phyloP scores from a whole-genome alignment of 2,888 invertebrate species.

The Harpalus rufipes region DNA sequence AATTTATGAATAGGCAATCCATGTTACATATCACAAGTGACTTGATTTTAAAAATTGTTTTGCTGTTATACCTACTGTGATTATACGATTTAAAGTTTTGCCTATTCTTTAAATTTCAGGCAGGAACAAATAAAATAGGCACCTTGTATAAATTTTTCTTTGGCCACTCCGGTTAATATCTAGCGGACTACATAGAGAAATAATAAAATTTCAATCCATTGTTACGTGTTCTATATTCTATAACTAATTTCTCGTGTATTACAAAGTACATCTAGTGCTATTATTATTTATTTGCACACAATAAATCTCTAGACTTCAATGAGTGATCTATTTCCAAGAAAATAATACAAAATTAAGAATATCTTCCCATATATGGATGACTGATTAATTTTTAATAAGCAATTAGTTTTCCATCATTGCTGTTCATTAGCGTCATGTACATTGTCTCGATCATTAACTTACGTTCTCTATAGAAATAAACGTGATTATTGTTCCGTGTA shows the following conservation, averaged over 20 bases:
- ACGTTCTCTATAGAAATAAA: conserved; percentile 27
- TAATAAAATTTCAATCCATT: too few relatives aligned
- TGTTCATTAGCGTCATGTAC: neutral
- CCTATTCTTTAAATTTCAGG: too few relatives aligned
- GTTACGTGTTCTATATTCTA: neutral
- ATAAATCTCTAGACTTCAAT: neutral
- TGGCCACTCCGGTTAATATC: too few relatives aligned
- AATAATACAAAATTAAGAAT: neutral
- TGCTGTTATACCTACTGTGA: too few relatives aligned
- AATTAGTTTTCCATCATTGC: conserved; percentile 3
- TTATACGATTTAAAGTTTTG: too few relatives aligned
- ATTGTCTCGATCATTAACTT: neutral
- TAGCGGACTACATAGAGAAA: too few relatives aligned
- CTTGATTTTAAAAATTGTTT: too few relatives aligned
- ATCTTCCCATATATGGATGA: neutral
- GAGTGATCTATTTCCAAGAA: neutral
- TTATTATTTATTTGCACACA: neutral
- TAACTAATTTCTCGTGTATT: neutral
- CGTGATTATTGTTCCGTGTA: conserved; percentile 54
- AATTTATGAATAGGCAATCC: too few relatives aligned
- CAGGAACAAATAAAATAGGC: too few relatives aligned
- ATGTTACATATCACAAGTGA: too few relatives aligned
- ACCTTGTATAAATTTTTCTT: too few relatives aligned
- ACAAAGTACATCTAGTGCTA: neutral
- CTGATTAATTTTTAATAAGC: conserved; percentile 3